phyloP scores from a whole-genome alignment of 2,113 vertebrate genomes.

The Tragelaphus imberbis region DNA sequence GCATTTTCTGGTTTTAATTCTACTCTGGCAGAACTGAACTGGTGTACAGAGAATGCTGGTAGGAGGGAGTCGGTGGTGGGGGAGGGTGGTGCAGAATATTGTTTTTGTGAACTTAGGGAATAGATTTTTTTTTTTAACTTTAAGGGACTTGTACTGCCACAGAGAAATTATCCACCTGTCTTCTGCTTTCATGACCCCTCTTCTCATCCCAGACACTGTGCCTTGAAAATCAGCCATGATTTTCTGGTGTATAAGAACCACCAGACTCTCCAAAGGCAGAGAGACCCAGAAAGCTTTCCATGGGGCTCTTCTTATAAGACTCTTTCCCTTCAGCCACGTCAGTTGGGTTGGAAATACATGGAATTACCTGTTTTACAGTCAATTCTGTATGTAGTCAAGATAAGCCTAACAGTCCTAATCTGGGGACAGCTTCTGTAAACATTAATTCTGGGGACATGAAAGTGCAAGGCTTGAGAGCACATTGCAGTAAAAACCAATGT shows the following conservation, averaged over 20 bases:
- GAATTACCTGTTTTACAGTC: not conserved
- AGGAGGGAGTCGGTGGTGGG: not conserved
- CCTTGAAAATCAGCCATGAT: not conserved
- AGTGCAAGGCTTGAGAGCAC: not conserved
- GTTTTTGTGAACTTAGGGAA: not conserved
- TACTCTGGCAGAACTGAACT: not conserved
- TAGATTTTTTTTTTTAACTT: not conserved
- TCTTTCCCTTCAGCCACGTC: not conserved
- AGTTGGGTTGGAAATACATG: not conserved
- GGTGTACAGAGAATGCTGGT: not conserved
- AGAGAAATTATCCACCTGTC: not conserved
- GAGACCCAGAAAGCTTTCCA: not conserved
- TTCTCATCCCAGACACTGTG: not conserved
- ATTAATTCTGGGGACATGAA: not conserved
- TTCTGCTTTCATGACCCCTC: not conserved
- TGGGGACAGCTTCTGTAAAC: not conserved
- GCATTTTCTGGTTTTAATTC: conserved; percentile 22
- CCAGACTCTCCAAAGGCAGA: not conserved
- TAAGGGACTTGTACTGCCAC: not conserved
- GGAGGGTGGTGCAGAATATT: not conserved
- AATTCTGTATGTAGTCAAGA: not conserved
- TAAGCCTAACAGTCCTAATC: not conserved
- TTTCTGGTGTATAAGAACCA: not conserved
- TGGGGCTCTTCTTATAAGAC: not conserved
- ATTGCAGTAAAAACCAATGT: not conserved